A percentile compares a stretch with the other conserved stretches of the same genome.
phyloP scores from a whole-genome alignment of 2,888 invertebrate species.

The Megastigmus dorsalis region DNA sequence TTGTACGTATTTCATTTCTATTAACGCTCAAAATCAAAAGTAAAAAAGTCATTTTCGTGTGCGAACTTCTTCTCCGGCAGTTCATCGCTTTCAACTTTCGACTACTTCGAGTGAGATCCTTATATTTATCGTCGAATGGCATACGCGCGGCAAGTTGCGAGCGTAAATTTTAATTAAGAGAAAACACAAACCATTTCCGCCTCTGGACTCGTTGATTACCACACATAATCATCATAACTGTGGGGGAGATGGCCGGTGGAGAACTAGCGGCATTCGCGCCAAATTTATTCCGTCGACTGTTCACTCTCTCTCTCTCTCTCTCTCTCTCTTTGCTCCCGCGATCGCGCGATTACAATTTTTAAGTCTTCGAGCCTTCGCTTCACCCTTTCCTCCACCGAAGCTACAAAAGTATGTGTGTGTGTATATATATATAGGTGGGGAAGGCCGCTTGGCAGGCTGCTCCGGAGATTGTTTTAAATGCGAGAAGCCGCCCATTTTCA shows the following conservation, averaged over 20 bases:
- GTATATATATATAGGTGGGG: not conserved
- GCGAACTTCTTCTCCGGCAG: too few species aligned
- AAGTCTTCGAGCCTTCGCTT: slow-evolving; percentile 28
- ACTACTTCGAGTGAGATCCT: not conserved
- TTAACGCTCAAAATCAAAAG: too few species aligned
- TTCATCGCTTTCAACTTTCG: too few species aligned
- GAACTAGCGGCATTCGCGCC: too few species aligned
- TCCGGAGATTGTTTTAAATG: slow-evolving; percentile 68
- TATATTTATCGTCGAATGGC: slow-evolving; percentile 6
- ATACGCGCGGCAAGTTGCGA: too few species aligned
- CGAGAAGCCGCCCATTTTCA: slow-evolving; percentile 67
- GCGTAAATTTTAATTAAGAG: slow-evolving; percentile 44
- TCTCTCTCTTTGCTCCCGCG: slow-evolving; percentile 23
- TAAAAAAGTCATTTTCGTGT: too few species aligned
- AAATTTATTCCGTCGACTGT: slow-evolving; percentile 45
- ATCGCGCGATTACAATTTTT: slow-evolving; percentile 47
- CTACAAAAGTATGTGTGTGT: not conserved
- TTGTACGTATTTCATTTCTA: too few species aligned
- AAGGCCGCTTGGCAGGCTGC: slow-evolving; percentile 55
- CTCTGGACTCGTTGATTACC: not conserved
- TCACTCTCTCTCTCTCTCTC: too few species aligned
- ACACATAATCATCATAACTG: slow-evolving; percentile 20
- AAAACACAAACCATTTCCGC: not conserved
- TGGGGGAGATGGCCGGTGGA: too few species aligned
- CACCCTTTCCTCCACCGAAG: not conserved